Evolutionary conservation across 2,888 invertebrate genomes (phyloP), one percentile per base, ranked within the genome.

Genomic region (Synergus gifuensis): DNA sequence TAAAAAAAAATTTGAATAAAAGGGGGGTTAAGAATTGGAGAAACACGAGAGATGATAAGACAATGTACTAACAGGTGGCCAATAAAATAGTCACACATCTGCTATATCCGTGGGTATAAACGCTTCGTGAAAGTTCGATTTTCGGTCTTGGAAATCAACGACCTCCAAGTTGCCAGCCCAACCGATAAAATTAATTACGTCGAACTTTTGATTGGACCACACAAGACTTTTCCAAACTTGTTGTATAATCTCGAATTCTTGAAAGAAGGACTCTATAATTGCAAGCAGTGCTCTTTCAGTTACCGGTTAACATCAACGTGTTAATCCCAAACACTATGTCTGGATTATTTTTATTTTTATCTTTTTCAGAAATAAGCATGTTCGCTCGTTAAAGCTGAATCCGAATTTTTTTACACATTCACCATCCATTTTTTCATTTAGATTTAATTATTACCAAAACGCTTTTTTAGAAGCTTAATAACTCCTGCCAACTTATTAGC

Each of bases 141-240:
- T 36, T 54, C 36, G 28, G 60, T 60, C 73, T 73, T 49, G 9
- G 36, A 73, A 73, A 73, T n/a, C 49, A 54, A 73, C 54, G 73
- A 73, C 73, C 54, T 73, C 54, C 36, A 36, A 73, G 73, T 54
- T 54, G 16, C 67, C 67, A 42, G 44, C 46, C 44, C 44, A 42
- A 5, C 54, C 54, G 73, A 73, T 73, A 73, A 73, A 49, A 73
- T 73, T 73, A 73, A 73, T 73, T 73, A 73, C 69, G 16, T 36
- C n/a, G 11, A 73, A 73, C 73, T 73, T 36, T 14, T 28, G 73
- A 36, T 49, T 54, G 54, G 73, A 73, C 73, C 73, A 73, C 73
- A 73, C 73, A 73, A 54, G 73, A 54, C 73, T 54, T 73, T 73
- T 1, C 11, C 3, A 54, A 73, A 73, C 49, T 60, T 60, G 22